Conservation (phyloP, 2,113 vertebrate genomes). For the Sakesphorus luctuosus region DNA sequence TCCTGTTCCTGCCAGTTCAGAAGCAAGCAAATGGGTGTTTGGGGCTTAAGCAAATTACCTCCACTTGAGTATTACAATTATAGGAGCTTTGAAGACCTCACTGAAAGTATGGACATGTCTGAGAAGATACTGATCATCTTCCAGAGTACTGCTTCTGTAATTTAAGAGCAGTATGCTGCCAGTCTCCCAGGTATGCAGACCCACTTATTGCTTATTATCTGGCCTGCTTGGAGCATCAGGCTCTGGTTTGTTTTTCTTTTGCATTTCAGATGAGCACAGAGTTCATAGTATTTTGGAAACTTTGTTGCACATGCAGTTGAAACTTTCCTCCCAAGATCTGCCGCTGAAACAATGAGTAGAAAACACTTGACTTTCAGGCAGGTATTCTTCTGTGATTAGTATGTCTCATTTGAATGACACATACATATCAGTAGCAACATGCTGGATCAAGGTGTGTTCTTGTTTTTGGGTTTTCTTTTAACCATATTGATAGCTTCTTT, state of each 20-base stretch:
- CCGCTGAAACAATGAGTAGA: neutral
- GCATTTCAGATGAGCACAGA: neutral
- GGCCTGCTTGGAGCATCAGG: neutral
- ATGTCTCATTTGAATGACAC: neutral
- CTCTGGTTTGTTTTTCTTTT: neutral
- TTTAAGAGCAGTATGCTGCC: neutral
- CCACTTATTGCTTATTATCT: neutral
- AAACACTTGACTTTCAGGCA: neutral
- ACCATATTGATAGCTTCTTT: neutral
- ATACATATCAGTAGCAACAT: neutral
- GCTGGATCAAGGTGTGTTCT: neutral
- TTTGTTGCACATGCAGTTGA: neutral
- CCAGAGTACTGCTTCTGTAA: neutral
- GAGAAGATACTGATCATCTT: neutral
- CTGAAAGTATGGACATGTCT: neutral
- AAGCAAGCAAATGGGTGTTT: neutral
- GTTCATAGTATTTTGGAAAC: neutral
- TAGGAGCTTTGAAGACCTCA: neutral
- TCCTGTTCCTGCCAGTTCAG: neutral
- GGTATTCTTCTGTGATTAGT: neutral
- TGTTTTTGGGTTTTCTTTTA: neutral
- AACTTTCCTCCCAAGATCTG: neutral
- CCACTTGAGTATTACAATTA: neutral
- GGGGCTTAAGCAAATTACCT: neutral
- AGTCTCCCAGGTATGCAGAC: neutral